A percentile compares a stretch with the other conserved stretches of the same genome.
Conservation (phyloP, 2,888 invertebrate genomes). For the Drymonia ruficornis region DNA sequence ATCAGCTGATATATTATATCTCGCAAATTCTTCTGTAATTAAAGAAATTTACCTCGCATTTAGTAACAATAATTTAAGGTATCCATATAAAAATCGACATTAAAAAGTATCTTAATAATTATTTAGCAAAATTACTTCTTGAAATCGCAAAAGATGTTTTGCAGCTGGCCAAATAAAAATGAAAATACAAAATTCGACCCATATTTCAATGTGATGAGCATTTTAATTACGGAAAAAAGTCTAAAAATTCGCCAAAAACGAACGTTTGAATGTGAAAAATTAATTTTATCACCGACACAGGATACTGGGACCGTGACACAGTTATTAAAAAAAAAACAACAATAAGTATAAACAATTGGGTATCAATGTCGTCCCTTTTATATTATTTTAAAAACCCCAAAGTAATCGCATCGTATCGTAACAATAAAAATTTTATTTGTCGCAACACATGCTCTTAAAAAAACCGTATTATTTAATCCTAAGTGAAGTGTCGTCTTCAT, state of each 20-base stretch:
- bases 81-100: neutral
- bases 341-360: constrained; percentile 66
- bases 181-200: constrained; percentile 15
- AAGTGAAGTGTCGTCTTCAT: constrained; percentile 80
- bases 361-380: constrained; percentile 55
- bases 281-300: constrained; percentile 24
- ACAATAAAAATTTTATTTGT: constrained; percentile 74
- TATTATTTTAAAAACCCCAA: constrained; percentile 60
- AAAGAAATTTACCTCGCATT: no score
- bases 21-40: no score
- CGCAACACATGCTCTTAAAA: constrained; percentile 64
- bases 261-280: constrained; percentile 33
- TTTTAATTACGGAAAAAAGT: constrained; percentile 32
- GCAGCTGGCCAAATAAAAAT: constrained; percentile 28
- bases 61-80: no score
- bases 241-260: constrained; percentile 21
- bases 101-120: neutral
- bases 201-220: constrained; percentile 21
- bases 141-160: constrained; percentile 3
- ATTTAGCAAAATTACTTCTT: neutral
- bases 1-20: no score
- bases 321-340: constrained; percentile 64
- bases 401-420: constrained; percentile 61
- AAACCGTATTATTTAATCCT: constrained; percentile 81
- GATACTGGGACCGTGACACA: constrained; percentile 52